phyloP scores from a whole-genome alignment of 2,797 vertebrate genomes.

The Bradypodion ventrale region DNA sequence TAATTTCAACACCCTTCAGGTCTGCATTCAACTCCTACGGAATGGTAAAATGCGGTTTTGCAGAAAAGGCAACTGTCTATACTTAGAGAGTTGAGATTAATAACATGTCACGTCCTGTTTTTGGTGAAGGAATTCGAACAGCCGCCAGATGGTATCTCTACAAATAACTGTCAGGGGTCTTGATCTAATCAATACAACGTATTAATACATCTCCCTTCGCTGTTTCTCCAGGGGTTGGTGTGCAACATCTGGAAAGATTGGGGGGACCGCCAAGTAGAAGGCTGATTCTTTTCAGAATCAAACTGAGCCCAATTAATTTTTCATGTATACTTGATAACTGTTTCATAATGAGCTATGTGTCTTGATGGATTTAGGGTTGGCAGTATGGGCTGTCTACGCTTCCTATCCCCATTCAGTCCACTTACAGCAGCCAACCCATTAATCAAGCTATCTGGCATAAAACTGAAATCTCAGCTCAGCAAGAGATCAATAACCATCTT shows the following conservation, averaged over 20 bases:
- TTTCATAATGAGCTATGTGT: constrained; percentile 88
- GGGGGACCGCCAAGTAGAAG: constrained; percentile 79
- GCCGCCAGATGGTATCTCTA: constrained; percentile 99
- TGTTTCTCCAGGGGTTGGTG: constrained; percentile 88
- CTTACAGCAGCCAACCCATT: constrained; percentile 98
- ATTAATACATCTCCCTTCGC: constrained; percentile 99
- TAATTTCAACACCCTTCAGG: constrained; percentile 99
- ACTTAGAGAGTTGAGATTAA: constrained; percentile 95
- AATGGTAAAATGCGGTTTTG: constrained; percentile 88
- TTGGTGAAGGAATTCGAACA: constrained; percentile 99
- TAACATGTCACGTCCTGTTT: constrained; percentile 99
- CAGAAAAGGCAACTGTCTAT: constrained; percentile 87
- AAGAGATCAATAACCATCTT: constrained; percentile 95
- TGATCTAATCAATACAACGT: constrained; percentile 99
- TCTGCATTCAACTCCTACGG: constrained; percentile 85
- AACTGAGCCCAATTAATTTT: constrained; percentile 90
- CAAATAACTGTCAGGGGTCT: constrained; percentile 99
- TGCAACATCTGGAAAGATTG: constrained; percentile 97
- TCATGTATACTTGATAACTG: constrained; percentile 89
- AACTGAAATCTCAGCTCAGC: constrained; percentile 93
- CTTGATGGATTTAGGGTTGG: constrained; percentile 86
- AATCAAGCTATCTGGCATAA: constrained; percentile 99
- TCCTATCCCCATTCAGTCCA: constrained; percentile 98
- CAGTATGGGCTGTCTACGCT: constrained; percentile 85
- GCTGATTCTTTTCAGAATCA: constrained; percentile 85